Evolutionary conservation across 2,888 invertebrate species (phyloP).

Genomic region (Aelia acuminata): DNA sequence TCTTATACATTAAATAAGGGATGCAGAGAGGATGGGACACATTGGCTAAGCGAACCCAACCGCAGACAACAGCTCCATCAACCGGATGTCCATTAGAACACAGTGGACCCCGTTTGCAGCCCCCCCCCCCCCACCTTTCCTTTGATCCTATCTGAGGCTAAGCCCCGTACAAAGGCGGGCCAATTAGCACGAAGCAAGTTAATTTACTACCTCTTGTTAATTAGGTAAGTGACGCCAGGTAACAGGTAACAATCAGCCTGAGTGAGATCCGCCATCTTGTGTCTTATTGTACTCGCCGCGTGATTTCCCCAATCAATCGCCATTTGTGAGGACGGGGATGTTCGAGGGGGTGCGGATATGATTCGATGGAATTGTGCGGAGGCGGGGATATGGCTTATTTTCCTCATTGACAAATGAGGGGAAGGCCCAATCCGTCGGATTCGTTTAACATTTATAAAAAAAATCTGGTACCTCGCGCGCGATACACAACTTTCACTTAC

Average conservation of each 20-base stretch:
- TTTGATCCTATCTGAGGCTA: constrained; percentile 7
- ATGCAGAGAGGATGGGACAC: background rate
- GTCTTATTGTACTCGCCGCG: background rate
- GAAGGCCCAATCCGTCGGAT: background rate
- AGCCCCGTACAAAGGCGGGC: background rate
- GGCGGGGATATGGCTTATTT: background rate
- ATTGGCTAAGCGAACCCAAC: background rate
- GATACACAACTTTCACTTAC: too few relatives aligned
- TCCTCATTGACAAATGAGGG: background rate
- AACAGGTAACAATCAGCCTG: background rate
- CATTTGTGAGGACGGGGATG: background rate
- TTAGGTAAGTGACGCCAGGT: constrained; percentile 41
- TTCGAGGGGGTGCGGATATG: background rate
- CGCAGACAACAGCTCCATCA: background rate
- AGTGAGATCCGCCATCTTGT: constrained; percentile 13
- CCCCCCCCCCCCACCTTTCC: background rate
- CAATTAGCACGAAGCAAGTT: constrained; percentile 6
- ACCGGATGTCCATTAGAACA: constrained; percentile 28
- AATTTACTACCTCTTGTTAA: constrained; percentile 29
- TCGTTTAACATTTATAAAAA: too few relatives aligned
- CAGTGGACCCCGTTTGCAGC: background rate
- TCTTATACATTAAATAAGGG: too few relatives aligned
- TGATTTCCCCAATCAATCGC: background rate
- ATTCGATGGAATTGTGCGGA: background rate
- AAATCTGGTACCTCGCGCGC: too few relatives aligned